Percentiles rank a stretch among this genome's conserved stretches.
Evolutionary conservation across 2,797 vertebrate species (phyloP).

Genomic region (Tadarida brasiliensis): DNA sequence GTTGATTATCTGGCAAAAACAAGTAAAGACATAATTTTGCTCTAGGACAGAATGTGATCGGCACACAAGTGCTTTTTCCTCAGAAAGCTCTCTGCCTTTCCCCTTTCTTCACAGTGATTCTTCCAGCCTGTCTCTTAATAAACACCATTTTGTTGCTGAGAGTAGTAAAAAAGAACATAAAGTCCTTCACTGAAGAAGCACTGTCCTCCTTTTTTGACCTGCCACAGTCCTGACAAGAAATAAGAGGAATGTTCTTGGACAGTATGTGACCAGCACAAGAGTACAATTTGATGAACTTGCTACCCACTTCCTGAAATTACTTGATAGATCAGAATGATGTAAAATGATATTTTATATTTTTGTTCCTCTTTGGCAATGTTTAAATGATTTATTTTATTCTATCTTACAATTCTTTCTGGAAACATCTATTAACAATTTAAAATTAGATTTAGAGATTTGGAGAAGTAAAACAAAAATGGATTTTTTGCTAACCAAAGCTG

Average conservation of each 20-base stretch:
- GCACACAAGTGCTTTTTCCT: slow-evolving; percentile 24
- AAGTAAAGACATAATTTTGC: slow-evolving; percentile 63
- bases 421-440: background rate
- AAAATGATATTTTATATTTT: background rate
- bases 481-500: background rate
- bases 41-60: slow-evolving; percentile 63
- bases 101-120: background rate
- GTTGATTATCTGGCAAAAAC: slow-evolving; percentile 59
- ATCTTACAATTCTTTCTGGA: background rate
- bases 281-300: background rate
- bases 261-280: background rate
- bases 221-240: background rate
- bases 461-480: background rate
- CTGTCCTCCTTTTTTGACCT: background rate
- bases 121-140: slow-evolving; percentile 17
- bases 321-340: background rate
- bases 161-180: background rate
- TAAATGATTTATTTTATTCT: background rate
- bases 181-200: background rate
- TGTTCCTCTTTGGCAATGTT: background rate
- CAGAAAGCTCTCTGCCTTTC: background rate
- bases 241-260: background rate
- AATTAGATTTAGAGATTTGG: background rate
- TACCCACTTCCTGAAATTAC: slow-evolving; percentile 6
- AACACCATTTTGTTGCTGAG: slow-evolving; percentile 14